A percentile compares a stretch with the other conserved stretches of the same genome.
phyloP scores from a whole-genome alignment of 2,797 vertebrate genomes.

The Helostoma temminkii region DNA sequence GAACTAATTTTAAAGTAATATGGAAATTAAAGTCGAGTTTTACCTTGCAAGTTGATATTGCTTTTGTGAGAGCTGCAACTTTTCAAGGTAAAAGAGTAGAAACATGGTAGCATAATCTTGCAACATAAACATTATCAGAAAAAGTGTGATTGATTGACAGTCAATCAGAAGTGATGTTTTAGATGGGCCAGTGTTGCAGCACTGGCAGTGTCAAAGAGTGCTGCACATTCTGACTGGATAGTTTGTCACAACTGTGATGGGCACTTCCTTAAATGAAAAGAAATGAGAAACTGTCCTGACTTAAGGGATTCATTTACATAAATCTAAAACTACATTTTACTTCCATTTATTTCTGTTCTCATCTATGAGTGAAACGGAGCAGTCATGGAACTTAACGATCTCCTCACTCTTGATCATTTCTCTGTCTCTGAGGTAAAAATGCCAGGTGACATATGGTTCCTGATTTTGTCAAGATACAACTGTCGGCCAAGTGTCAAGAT shows the following conservation, averaged over 20 bases:
- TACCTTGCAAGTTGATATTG: neutral
- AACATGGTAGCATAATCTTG: neutral
- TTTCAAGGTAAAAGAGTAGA: neutral
- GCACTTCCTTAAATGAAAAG: conserved; percentile 37
- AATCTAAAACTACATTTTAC: conserved; percentile 31
- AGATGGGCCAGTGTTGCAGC: neutral
- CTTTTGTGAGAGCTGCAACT: neutral
- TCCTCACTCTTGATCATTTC: conserved; percentile 12
- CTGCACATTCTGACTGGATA: conserved; percentile 51
- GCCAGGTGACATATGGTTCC: neutral
- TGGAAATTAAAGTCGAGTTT: neutral
- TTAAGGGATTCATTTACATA: conserved; percentile 56
- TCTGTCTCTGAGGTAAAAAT: conserved; percentile 9
- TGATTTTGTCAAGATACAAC: conserved; percentile 8
- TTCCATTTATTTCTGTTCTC: conserved; percentile 24
- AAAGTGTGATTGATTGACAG: conserved; percentile 2
- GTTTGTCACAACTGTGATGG: conserved; percentile 45
- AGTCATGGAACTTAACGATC: conserved; percentile 11
- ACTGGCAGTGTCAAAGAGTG: conserved; percentile 36
- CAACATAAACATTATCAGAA: neutral
- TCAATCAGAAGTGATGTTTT: conserved; percentile 6
- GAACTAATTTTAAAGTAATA: conserved; percentile 3
- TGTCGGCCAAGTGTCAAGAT: neutral
- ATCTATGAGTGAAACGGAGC: conserved; percentile 11
- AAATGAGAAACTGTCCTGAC: conserved; percentile 44